Conservation (phyloP, 1,140 invertebrate genomes). For the Lethocerus indicus region DNA sequence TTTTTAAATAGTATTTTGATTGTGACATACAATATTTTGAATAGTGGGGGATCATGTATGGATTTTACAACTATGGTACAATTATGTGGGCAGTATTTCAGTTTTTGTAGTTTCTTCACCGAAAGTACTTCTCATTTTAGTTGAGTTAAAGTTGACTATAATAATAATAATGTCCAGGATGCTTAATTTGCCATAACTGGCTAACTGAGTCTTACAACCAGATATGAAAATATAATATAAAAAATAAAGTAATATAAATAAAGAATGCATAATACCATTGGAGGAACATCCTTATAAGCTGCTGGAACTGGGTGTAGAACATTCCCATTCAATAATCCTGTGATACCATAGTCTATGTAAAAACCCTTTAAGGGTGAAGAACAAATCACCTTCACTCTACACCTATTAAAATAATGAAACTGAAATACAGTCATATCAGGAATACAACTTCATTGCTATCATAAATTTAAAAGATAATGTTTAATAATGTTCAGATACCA, state of each 20-base stretch:
- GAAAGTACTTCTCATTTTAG: no score
- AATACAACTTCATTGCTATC: not conserved
- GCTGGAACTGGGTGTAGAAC: slow-evolving; percentile 3
- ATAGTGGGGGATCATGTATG: no score
- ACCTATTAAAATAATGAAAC: not conserved
- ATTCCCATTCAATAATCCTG: not conserved
- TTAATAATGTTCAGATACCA: not conserved
- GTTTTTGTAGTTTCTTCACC: no score
- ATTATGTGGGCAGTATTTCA: no score
- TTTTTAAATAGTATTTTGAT: no score
- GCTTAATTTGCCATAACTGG: no score
- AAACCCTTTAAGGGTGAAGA: not conserved
- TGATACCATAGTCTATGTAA: slow-evolving; percentile 5
- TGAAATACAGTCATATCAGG: not conserved
- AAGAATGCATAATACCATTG: not conserved
- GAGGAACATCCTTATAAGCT: not conserved
- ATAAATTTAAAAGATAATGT: not conserved
- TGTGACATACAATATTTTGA: no score
- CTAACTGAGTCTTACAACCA: no score
- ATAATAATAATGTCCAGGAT: no score
- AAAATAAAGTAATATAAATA: not conserved
- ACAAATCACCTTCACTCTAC: not conserved
- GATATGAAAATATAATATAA: no score
- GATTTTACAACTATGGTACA: no score
- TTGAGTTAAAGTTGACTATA: no score